phyloP scores from a whole-genome alignment of 2,113 vertebrate species.

The Argyrosomus japonicus region DNA sequence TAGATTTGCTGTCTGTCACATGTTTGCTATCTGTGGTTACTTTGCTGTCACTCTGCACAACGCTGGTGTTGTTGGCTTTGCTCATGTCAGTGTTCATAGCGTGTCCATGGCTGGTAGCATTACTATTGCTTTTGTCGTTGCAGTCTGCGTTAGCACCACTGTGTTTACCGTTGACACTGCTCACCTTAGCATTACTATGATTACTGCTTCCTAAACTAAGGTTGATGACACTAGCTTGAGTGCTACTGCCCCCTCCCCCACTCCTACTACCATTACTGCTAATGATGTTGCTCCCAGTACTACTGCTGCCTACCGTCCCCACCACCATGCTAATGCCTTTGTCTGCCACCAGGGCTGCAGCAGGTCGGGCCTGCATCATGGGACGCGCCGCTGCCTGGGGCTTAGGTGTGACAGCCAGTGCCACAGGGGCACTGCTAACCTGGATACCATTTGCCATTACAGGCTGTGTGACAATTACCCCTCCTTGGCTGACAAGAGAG shows the following conservation, averaged over 20 bases:
- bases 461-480: conserved; percentile 93
- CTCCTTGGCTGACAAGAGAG: conserved; percentile 90
- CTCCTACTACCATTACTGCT: conserved; percentile 68
- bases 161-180: conserved; percentile 58
- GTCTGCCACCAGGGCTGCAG: conserved; percentile 83
- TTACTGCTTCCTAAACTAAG: conserved; percentile 71
- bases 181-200: conserved; percentile 62
- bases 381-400: conserved; percentile 84
- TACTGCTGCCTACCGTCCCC: conserved; percentile 82
- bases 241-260: conserved; percentile 64
- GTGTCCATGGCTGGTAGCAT: conserved; percentile 19
- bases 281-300: conserved; percentile 70
- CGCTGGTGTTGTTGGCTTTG: conserved; percentile 44
- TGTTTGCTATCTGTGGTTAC: conserved; percentile 75
- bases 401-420: conserved; percentile 90
- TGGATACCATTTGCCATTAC: conserved; percentile 93
- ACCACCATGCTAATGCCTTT: conserved; percentile 84
- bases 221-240: conserved; percentile 78
- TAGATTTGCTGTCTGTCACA: conserved; percentile 31
- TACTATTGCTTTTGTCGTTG: conserved; percentile 58
- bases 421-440: conserved; percentile 88
- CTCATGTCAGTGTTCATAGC: conserved; percentile 37
- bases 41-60: conserved; percentile 44
- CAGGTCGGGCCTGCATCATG: conserved; percentile 85
- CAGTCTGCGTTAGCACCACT: conserved; percentile 26